Evolutionary conservation across 2,113 vertebrate species (phyloP), one percentile per base, ranked within the genome.

Genomic region (Coryphaenoides rupestris): DNA sequence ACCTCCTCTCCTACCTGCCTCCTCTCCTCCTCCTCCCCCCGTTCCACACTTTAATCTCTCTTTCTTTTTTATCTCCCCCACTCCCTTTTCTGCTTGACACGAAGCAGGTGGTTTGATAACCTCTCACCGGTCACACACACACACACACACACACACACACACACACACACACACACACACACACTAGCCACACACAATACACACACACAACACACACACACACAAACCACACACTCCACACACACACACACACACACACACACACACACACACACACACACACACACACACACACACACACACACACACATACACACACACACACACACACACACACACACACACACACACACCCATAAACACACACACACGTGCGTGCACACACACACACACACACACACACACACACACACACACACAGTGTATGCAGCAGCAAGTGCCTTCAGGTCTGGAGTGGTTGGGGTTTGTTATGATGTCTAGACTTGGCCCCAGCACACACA

Each of bases 241-340:
- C 46, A 3, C 46, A 47, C 3, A 47, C 3, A 47, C 46, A 3
- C 46, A 47, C 46, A 49, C 47, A 49, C 47, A 49, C 47, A 49
- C 47, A 14, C 5, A 7, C 10, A 49, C 14, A 7, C 47, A 49
- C 47, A 49, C 47, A 49, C 47, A 49, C 9, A 14, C 47, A 49
- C 47, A 49, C 9, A 49, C 1, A 49, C 47, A 24, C 56, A 72
- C 62, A 64, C 54, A 24, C 60, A 58, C 26, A 52, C 13, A 40
- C 26, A 23, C 57, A 28, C 9, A 33, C 23, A 33, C 23, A 58
- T 15, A 7, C 6, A 0, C 19, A n/a, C 23, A 24, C 50, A 49
- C 28, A 22, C 10, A 16, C 47, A 60, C 55, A 62, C 58, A 49
- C 12, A 1, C 55, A 14, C 13, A 21, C 45, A 61, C 55, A 55